phyloP scores from a whole-genome alignment of 2,797 vertebrate genomes.

The Mastacembelus armatus region DNA sequence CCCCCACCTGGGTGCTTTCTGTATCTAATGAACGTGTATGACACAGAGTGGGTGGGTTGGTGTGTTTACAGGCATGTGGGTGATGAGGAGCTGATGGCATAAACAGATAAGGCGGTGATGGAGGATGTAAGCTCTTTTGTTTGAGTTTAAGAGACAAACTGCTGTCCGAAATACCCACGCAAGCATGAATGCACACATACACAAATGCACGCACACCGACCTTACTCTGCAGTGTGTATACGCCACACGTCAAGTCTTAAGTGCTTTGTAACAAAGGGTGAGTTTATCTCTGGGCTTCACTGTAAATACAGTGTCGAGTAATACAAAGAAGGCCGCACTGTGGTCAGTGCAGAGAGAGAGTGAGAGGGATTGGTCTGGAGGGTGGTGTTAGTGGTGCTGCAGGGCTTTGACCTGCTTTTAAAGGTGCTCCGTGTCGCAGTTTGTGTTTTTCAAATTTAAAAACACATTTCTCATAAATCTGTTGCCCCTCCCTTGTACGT shows the following conservation, averaged over 20 bases:
- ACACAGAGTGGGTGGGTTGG: slow-evolving; percentile 57
- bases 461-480: slow-evolving; percentile 29
- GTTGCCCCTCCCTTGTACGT: background rate
- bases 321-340: slow-evolving; percentile 52
- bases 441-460: slow-evolving; percentile 19
- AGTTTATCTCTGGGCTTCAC: slow-evolving; percentile 67
- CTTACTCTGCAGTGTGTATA: slow-evolving; percentile 61
- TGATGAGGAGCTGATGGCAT: slow-evolving; percentile 69
- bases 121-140: slow-evolving; percentile 73
- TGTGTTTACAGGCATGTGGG: slow-evolving; percentile 70
- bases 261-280: slow-evolving; percentile 78
- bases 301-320: slow-evolving; percentile 78
- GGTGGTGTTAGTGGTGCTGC: background rate
- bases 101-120: slow-evolving; percentile 80
- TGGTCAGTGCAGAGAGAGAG: slow-evolving; percentile 46
- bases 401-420: slow-evolving; percentile 16
- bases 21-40: slow-evolving; percentile 19
- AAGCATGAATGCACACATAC: slow-evolving; percentile 20
- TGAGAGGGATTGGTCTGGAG: background rate
- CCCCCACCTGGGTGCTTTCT: slow-evolving; percentile 42
- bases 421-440: slow-evolving; percentile 23
- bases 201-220: slow-evolving; percentile 33
- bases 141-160: slow-evolving; percentile 76
- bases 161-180: slow-evolving; percentile 51
- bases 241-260: slow-evolving; percentile 67